Evolutionary conservation across 2,797 vertebrate species (phyloP).

Genomic region (Neosalanx taihuensis): DNA sequence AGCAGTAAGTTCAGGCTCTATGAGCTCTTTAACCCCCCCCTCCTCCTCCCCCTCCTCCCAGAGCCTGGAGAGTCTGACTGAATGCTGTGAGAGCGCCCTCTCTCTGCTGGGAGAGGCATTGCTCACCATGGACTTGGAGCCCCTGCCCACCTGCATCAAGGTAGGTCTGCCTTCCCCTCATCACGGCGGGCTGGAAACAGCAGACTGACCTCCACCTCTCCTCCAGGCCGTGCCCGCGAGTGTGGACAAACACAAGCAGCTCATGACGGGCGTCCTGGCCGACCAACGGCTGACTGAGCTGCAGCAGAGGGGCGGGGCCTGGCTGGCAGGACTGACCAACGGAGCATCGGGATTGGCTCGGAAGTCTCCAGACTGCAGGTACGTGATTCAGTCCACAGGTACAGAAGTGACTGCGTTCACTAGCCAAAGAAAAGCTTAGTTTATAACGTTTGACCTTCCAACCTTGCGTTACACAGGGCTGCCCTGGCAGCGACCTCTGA

Average conservation of each 20-base stretch:
- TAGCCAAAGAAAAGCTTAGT: too few relatives aligned
- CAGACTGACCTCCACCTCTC: not conserved
- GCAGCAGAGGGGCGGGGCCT: constrained; percentile 83
- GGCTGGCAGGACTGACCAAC: constrained; percentile 79
- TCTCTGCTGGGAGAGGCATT: constrained; percentile 70
- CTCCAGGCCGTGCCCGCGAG: constrained; percentile 69
- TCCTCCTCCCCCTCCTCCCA: constrained; percentile 28
- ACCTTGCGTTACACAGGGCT: constrained; percentile 49
- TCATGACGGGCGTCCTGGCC: constrained; percentile 81
- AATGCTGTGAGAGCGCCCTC: constrained; percentile 74
- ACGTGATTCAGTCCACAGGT: constrained; percentile 2
- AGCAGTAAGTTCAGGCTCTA: too few relatives aligned
- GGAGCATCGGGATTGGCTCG: constrained; percentile 67
- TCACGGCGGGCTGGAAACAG: too few relatives aligned
- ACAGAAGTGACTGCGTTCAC: too few relatives aligned
- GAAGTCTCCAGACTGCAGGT: constrained; percentile 84
- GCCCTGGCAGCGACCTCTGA: constrained; percentile 72
- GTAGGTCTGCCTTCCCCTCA: constrained; percentile 34
- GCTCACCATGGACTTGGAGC: constrained; percentile 68
- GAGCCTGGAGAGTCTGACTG: constrained; percentile 76
- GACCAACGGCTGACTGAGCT: constrained; percentile 82
- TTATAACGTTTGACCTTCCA: not conserved
- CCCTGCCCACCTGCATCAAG: constrained; percentile 70
- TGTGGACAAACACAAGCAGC: constrained; percentile 76
- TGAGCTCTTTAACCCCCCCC: not conserved